phyloP scores from a whole-genome alignment of 2,888 invertebrate genomes.

The Andrena fulva region DNA sequence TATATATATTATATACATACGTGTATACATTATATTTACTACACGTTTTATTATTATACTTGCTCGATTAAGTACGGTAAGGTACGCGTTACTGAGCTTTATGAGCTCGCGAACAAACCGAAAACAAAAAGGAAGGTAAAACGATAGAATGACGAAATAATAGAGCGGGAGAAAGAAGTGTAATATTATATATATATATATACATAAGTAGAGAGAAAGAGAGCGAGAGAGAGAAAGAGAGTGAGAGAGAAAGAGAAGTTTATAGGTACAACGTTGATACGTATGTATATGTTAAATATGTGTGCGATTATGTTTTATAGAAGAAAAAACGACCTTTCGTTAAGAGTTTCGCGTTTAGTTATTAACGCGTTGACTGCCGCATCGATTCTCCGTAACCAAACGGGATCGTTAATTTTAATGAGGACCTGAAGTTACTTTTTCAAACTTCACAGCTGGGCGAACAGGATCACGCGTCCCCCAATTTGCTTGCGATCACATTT shows the following conservation, averaged over 20 bases:
- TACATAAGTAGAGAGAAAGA: background rate
- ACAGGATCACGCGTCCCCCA: background rate
- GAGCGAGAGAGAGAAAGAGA: background rate
- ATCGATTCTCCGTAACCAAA: conserved; percentile 22
- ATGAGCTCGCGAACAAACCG: conserved; percentile 38
- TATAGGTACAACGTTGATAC: conserved; percentile 36
- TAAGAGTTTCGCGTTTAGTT: conserved; percentile 30
- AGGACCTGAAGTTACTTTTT: conserved; percentile 36
- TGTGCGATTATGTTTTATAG: conserved; percentile 62
- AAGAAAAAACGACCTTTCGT: conserved; percentile 38
- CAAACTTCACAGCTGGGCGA: conserved; percentile 11
- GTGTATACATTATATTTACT: conserved; percentile 63
- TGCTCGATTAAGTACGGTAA: conserved; percentile 59
- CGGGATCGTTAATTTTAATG: conserved; percentile 45
- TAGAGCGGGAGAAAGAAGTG: background rate
- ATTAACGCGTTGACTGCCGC: conserved; percentile 48
- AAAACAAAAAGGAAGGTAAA: conserved; percentile 1
- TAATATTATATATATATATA: background rate
- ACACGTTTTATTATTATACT: conserved; percentile 66
- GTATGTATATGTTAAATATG: conserved; percentile 50
- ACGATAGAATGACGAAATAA: background rate
- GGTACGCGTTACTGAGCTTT: conserved; percentile 54
- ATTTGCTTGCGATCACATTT: background rate
- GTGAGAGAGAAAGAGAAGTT: conserved; percentile 13
- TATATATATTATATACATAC: conserved; percentile 44